Evolutionary conservation across 2,113 vertebrate genomes (phyloP).

Genomic region (Calidris pugnax): DNA sequence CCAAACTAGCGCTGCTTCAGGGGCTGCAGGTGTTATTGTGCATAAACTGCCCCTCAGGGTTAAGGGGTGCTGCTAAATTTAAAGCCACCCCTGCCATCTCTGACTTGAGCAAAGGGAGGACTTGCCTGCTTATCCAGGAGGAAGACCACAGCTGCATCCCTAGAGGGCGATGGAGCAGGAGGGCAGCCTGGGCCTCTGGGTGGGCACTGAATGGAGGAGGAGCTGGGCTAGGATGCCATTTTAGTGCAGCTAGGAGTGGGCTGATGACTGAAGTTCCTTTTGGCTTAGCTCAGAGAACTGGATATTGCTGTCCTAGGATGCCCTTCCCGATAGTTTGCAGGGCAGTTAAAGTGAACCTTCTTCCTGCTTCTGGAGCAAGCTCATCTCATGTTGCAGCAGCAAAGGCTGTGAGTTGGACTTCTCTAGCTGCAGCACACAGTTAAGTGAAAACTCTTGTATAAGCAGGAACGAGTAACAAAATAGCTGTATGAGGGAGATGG

Average conservation of each 20-base stretch:
- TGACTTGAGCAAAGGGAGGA: not conserved
- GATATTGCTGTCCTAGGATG: not conserved
- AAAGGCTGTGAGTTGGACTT: not conserved
- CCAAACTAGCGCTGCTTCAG: not conserved
- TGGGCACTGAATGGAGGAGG: accelerated
- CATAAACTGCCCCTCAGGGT: too few species aligned
- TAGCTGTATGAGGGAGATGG: not conserved
- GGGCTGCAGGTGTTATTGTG: not conserved
- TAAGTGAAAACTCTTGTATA: not conserved
- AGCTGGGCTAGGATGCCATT: not conserved
- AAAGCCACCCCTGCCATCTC: not conserved
- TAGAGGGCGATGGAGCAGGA: not conserved
- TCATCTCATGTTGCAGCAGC: not conserved
- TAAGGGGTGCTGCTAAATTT: not conserved
- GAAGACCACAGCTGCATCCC: accelerated
- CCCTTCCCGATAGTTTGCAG: not conserved
- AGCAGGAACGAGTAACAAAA: not conserved
- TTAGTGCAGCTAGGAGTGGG: not conserved
- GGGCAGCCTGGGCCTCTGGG: too few species aligned
- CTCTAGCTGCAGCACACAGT: not conserved
- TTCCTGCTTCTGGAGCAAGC: not conserved
- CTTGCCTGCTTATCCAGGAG: accelerated
- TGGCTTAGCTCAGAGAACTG: not conserved
- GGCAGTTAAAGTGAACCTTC: not conserved
- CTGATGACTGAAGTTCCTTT: not conserved